These are phyloP conservation scores for Diprion similis DNA, from an alignment of 1,140 invertebrate species.

Conservation along the genomic window DNA sequence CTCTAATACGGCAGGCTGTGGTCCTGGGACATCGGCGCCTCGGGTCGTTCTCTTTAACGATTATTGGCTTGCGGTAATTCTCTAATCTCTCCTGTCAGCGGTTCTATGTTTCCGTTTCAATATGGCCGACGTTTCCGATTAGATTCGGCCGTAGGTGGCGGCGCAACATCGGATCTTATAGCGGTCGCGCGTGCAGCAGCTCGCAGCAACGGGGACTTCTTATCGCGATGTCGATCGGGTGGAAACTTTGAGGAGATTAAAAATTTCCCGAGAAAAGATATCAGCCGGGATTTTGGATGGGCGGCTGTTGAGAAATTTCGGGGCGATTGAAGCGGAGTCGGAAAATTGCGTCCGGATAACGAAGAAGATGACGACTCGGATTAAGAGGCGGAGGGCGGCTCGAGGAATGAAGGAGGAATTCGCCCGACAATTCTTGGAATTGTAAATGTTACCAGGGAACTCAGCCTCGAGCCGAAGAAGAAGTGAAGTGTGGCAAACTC, in stretches of 20 bases:
- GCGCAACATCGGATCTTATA: neutral
- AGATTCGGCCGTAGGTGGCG: constrained; percentile 6
- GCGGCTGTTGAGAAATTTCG: neutral
- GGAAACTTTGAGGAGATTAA: no score
- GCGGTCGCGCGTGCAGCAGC: no score
- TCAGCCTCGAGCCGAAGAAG: neutral
- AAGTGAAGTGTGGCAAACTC: neutral
- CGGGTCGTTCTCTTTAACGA: constrained; percentile 59
- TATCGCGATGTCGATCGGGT: no score
- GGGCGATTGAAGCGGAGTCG: neutral
- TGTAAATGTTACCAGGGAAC: neutral
- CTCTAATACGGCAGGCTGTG: neutral
- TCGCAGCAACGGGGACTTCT: no score
- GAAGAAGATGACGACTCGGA: neutral
- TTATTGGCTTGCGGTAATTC: constrained; percentile 57
- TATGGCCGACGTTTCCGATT: constrained; percentile 38
- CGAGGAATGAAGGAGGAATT: neutral
- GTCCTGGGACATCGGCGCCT: neutral
- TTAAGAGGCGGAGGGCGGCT: neutral
- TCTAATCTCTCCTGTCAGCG: constrained; percentile 58
- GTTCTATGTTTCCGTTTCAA: constrained; percentile 55
- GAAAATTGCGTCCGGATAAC: neutral
- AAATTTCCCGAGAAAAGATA: no score
- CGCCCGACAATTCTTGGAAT: neutral
- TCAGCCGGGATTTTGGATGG: no score